phyloP scores from a whole-genome alignment of 2,888 invertebrate genomes.

The Cabera pusaria region DNA sequence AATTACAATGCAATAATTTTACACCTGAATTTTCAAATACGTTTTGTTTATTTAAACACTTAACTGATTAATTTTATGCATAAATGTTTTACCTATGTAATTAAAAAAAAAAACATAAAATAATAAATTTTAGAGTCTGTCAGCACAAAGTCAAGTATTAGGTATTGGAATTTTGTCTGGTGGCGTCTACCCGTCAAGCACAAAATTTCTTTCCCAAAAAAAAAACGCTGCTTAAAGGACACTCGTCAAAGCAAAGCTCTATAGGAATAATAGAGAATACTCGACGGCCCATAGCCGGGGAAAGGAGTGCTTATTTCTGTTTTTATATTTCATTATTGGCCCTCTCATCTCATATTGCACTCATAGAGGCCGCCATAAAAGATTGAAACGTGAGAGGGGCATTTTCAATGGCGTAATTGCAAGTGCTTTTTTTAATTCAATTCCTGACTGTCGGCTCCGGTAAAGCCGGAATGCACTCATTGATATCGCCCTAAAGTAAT shows the following conservation, averaged over 20 bases:
- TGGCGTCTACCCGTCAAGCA: slow-evolving; percentile 21
- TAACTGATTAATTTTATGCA: too few species aligned
- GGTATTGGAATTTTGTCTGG: slow-evolving; percentile 7
- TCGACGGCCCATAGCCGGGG: slow-evolving; percentile 62
- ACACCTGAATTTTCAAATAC: too few species aligned
- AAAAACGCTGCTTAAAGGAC: slow-evolving; percentile 64
- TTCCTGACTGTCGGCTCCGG: slow-evolving; percentile 75
- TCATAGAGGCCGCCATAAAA: slow-evolving; percentile 79
- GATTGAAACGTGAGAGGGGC: slow-evolving; percentile 81
- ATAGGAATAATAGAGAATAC: slow-evolving; percentile 75
- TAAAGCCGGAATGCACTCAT: slow-evolving; percentile 78
- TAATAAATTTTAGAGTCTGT: too few species aligned
- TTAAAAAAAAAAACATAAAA: too few species aligned
- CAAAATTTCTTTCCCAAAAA: slow-evolving; percentile 37
- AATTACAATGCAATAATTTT: too few species aligned
- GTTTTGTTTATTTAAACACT: too few species aligned
- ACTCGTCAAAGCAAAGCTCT: slow-evolving; percentile 73
- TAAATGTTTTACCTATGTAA: too few species aligned
- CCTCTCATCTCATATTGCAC: slow-evolving; percentile 81
- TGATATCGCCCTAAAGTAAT: slow-evolving; percentile 75
- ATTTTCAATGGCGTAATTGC: slow-evolving; percentile 80
- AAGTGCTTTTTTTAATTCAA: slow-evolving; percentile 79
- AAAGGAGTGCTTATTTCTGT: slow-evolving; percentile 77
- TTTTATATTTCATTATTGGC: slow-evolving; percentile 83
- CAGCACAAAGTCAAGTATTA: too few species aligned